Conservation (phyloP, 2,888 invertebrate species). For the Spodoptera littoralis region DNA sequence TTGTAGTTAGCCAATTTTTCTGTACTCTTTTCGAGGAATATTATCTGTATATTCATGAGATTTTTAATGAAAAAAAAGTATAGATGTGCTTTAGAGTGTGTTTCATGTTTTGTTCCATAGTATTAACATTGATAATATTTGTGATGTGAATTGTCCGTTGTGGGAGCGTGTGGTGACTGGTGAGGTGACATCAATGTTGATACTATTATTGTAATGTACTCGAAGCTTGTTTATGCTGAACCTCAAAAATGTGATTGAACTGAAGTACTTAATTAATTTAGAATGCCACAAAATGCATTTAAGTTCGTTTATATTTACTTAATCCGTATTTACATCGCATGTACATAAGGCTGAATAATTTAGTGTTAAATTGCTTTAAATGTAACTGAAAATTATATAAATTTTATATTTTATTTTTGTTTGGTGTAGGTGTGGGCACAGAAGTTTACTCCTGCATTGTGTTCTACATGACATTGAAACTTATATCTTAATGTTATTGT, state of each 20-base stretch:
- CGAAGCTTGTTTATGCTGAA: constrained; percentile 51
- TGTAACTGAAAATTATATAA: constrained; percentile 36
- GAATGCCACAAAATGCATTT: constrained; percentile 68
- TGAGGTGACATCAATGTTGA: constrained; percentile 22
- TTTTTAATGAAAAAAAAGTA: constrained; percentile 41
- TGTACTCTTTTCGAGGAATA: constrained; percentile 71
- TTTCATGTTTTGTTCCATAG: constrained; percentile 40
- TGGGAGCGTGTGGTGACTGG: constrained; percentile 1
- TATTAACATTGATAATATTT: constrained; percentile 38
- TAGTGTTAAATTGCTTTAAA: constrained; percentile 70
- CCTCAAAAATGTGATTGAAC: constrained; percentile 73
- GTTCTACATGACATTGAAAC: constrained; percentile 18
- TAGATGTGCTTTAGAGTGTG: constrained; percentile 48
- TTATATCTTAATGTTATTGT: constrained; percentile 17
- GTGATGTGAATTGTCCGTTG: constrained; percentile 14
- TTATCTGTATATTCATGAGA: constrained; percentile 69
- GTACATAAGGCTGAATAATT: constrained; percentile 80
- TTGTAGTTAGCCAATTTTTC: constrained; percentile 84
- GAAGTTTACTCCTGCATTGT: constrained; percentile 14
- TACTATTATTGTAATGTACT: constrained; percentile 56
- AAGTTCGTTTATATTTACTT: constrained; percentile 65
- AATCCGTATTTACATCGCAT: constrained; percentile 68
- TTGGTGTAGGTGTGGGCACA: constrained; percentile 27
- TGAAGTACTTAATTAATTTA: constrained; percentile 78
- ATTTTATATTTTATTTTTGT: constrained; percentile 36